Evolutionary conservation across 2,797 vertebrate species (phyloP).

Genomic region (Chrosomus eos): DNA sequence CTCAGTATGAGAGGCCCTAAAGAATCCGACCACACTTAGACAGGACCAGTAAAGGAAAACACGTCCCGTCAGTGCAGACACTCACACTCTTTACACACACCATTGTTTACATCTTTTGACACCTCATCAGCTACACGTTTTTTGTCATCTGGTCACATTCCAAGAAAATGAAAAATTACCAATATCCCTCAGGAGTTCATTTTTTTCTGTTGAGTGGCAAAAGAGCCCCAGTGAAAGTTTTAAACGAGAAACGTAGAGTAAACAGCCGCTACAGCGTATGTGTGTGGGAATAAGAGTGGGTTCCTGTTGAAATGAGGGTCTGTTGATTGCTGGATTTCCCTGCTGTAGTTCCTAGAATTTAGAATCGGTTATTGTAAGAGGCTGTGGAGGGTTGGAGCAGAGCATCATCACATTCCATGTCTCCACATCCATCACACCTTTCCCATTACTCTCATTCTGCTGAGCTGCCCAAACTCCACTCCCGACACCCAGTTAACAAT

Average conservation of each 20-base stretch:
- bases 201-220: slow-evolving; percentile 65
- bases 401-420: slow-evolving; percentile 54
- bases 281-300: slow-evolving; percentile 9
- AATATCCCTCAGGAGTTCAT: slow-evolving; percentile 65
- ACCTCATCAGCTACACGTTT: slow-evolving; percentile 74
- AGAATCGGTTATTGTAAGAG: slow-evolving; percentile 33
- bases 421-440: slow-evolving; percentile 50
- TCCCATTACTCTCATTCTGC: slow-evolving; percentile 27
- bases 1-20: slow-evolving; percentile 61
- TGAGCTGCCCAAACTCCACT: slow-evolving; percentile 27
- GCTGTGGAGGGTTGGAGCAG: slow-evolving; percentile 35
- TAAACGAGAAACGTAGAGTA: slow-evolving; percentile 22
- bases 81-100: slow-evolving; percentile 64
- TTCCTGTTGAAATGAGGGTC: slow-evolving; percentile 21
- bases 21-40: slow-evolving; percentile 57
- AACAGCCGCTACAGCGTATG: neutral
- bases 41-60: slow-evolving; percentile 71
- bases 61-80: slow-evolving; percentile 65
- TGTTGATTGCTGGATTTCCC: slow-evolving; percentile 11
- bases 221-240: slow-evolving; percentile 18
- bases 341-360: slow-evolving; percentile 27
- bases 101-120: slow-evolving; percentile 81
- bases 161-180: slow-evolving; percentile 53
- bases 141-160: slow-evolving; percentile 75
- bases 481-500: slow-evolving; percentile 41